phyloP scores from a whole-genome alignment of 2,888 invertebrate species.

The Chaetoderma sp. region DNA sequence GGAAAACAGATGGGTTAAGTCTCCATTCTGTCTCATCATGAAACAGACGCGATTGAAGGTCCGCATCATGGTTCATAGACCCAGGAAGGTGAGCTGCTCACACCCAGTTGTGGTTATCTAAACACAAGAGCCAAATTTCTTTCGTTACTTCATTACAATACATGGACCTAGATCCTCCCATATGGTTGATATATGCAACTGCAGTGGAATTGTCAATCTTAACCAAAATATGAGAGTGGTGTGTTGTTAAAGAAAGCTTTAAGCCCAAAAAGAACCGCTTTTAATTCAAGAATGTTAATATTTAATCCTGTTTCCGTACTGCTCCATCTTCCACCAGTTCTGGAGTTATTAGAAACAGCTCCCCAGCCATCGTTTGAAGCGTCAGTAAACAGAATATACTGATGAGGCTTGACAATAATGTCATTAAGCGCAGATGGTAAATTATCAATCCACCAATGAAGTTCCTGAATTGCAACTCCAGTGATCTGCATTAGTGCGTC shows the following conservation, averaged over 20 bases:
- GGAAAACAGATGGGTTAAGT: slow-evolving; percentile 15
- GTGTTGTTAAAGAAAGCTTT: slow-evolving; percentile 12
- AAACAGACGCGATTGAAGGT: slow-evolving; percentile 19
- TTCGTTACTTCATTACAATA: slow-evolving; percentile 19
- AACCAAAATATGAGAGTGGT: slow-evolving; percentile 21
- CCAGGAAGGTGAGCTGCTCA: slow-evolving; percentile 26
- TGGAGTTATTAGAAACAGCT: neutral
- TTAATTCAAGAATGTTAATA: slow-evolving; percentile 33
- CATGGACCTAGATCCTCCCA: slow-evolving; percentile 22
- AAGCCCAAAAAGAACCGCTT: slow-evolving; percentile 25
- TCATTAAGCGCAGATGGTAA: slow-evolving; percentile 13
- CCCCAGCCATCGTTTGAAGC: slow-evolving; percentile 20
- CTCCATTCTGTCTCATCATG: slow-evolving; percentile 31
- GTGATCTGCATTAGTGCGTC: slow-evolving; percentile 9
- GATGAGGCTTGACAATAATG: slow-evolving; percentile 14
- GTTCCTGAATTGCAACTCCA: slow-evolving; percentile 13
- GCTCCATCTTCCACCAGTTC: slow-evolving; percentile 23
- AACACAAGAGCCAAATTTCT: slow-evolving; percentile 24
- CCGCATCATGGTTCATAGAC: slow-evolving; percentile 15
- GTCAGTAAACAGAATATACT: slow-evolving; percentile 20
- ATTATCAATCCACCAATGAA: slow-evolving; percentile 31
- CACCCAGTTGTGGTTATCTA: slow-evolving; percentile 24
- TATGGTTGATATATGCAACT: slow-evolving; percentile 25
- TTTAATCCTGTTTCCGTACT: slow-evolving; percentile 14
- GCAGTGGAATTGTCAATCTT: slow-evolving; percentile 22